Evolutionary conservation across 2,888 invertebrate species (phyloP), one percentile per base, ranked within the genome.

Genomic region (Drosophila kambysellisi): DNA sequence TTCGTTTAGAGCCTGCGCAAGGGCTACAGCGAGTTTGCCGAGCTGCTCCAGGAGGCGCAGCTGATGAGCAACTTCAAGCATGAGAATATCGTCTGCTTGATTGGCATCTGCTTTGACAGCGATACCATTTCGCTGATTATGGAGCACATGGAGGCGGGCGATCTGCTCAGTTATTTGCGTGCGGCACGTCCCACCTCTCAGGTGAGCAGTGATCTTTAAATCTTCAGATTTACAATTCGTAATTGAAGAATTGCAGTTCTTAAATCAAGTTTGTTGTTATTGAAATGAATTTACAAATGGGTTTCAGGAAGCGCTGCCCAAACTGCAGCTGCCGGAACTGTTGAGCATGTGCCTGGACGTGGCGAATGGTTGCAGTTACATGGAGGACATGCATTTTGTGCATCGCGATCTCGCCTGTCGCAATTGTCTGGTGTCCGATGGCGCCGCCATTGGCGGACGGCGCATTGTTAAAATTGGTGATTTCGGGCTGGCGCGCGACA

Each of bases 121-220:
- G 98, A 99, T 91, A 97, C 98, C 9, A 97, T 98, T 88, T 97
- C 98, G 85, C 96, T 99, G 76, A 96, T 99, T 54, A 96, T 99
- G 95, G 99, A 99, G 92, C 95, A 99, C 25, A 99, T 99, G 99
- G 97, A 98, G 92, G 98, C 97, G 6, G 99, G 99, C 0, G 99
- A 99, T 93, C 94, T 99, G 67, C 94, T 99, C 39, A 97, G 97
- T 69, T 99, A 98, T 92, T 94, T 99, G 53, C 94, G 99, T 62
- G 95, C 96, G 7, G 97, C 97, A 81, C 94, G 99, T 65, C 95
- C 97, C 48, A 91, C 77, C 61, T 94, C 95, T n/a, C 92, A 95
- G 91, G 97, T 97, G 70, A 72, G 78, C 0, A 17, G 7, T 0
- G 20, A 20, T 20, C 46, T 46, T 46, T 0, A 35, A 0, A 20